Evolutionary conservation across 2,797 vertebrate genomes (phyloP).

Genomic region (Trichosurus vulpecula): DNA sequence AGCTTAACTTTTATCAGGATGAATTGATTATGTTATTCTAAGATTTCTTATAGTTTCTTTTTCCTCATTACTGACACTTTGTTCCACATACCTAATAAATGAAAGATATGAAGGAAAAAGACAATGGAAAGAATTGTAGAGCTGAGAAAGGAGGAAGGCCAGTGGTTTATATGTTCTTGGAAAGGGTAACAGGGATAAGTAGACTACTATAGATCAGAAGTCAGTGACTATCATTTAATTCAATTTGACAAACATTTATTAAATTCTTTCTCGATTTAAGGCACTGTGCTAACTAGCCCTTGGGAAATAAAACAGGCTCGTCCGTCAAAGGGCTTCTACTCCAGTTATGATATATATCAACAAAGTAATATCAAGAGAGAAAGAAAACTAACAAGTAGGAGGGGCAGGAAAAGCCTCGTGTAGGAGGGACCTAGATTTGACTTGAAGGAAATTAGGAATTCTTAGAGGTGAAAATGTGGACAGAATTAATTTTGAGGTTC

Average conservation of each 20-base stretch:
- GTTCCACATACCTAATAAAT: neutral
- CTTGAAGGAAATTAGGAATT: neutral
- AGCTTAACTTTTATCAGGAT: neutral
- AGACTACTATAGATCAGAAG: too few relatives aligned
- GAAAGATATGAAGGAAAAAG: neutral
- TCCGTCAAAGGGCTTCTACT: neutral
- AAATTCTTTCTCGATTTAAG: too few relatives aligned
- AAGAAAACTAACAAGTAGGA: neutral
- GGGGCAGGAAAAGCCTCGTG: neutral
- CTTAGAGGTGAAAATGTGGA: neutral
- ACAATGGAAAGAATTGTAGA: neutral
- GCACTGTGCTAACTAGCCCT: too few relatives aligned
- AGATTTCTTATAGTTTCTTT: neutral
- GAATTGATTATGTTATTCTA: neutral
- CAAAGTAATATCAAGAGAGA: neutral
- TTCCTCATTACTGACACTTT: neutral
- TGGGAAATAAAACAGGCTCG: too few relatives aligned
- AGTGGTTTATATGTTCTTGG: too few relatives aligned
- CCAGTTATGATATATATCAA: neutral
- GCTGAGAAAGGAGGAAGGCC: neutral
- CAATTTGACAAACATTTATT: too few relatives aligned
- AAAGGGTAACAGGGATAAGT: too few relatives aligned
- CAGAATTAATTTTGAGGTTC: neutral
- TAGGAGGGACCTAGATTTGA: neutral
- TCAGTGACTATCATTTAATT: too few relatives aligned